Evolutionary conservation across 2,797 vertebrate species (phyloP).

Genomic region (Coccyzus lansbergi): DNA sequence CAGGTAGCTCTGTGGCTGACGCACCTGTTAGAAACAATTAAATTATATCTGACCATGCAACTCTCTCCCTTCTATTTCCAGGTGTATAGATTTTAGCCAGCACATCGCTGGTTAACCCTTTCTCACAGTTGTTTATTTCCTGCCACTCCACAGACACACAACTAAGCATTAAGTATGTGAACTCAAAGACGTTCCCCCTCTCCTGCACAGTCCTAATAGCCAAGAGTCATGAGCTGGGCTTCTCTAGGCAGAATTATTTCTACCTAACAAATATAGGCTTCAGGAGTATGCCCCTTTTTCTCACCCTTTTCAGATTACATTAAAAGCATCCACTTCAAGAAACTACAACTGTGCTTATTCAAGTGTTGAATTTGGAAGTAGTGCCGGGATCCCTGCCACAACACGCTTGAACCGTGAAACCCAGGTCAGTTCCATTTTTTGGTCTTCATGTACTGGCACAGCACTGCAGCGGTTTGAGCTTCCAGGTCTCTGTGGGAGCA

Average conservation of each 20-base stretch:
- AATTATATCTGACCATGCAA: neutral
- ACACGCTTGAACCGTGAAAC: constrained; percentile 59
- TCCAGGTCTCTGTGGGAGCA: constrained; percentile 16
- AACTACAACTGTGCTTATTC: constrained; percentile 52
- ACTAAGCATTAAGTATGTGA: constrained; percentile 49
- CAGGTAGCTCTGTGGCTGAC: neutral
- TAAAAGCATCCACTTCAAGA: constrained; percentile 62
- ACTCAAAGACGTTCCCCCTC: constrained; percentile 45
- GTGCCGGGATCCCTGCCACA: constrained; percentile 42
- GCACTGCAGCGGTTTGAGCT: neutral
- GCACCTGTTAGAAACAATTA: neutral
- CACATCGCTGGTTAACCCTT: constrained; percentile 60
- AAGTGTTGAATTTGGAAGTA: constrained; percentile 52
- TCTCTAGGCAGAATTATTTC: constrained; percentile 44
- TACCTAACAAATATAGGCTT: constrained; percentile 28
- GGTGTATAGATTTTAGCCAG: constrained; percentile 24
- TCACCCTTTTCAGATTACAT: constrained; percentile 55
- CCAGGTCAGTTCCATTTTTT: constrained; percentile 64
- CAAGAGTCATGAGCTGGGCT: constrained; percentile 9
- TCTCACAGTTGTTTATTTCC: constrained; percentile 53
- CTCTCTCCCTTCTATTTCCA: neutral
- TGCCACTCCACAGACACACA: constrained; percentile 30
- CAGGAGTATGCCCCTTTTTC: constrained; percentile 40
- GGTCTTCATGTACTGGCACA: constrained; percentile 38
- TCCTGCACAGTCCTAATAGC: constrained; percentile 7